Evolutionary conservation across 2,113 vertebrate species (phyloP), one percentile per base, ranked within the genome.

Genomic region (Clarias gariepinus): DNA sequence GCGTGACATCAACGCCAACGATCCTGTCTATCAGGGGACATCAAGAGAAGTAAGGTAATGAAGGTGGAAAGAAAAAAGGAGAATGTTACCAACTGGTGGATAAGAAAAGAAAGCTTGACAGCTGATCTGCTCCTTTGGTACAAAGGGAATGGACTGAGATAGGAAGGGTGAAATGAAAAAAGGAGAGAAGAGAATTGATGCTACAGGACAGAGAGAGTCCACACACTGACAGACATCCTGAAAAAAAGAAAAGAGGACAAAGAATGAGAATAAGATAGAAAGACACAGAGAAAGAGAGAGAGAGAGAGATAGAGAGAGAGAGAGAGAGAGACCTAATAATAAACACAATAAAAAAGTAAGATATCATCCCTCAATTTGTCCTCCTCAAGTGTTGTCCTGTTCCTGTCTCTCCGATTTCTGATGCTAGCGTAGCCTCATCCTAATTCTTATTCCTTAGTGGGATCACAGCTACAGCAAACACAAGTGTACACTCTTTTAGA

Each of bases 11-110:
- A 85, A 18, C 57, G 52, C 57, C 58, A 33, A 41, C 23, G 41
- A 64, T 28, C 28, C 41, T 47, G 47, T 78, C 41, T 66, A 78
- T 64, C 69, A 61, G n/a, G 36, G 78, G 84, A 64, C 21, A 57
- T 36, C 16, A 36, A 28, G 69, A 28, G 19, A 84, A 47, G 36
- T 28, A 41, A 77, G 58, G 78, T 78, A 33, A 77, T n/a, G 41
- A 25, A 78, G 36, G 16, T 30, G 47, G 36, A 0, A 5, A 58
- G 10, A 36, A 25, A 73, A 53, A 13, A 83, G 36, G 66, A 55
- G 66, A 23, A 74, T 58, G 21, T 60, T 58, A 84, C 74, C 69
- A 84, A 73, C 25, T 41, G n/a, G 83, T 63, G 83, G 71, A 78
- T 47, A 64, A 78, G 57, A 78, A 79, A 58, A 58, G 28, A 85